Percentiles rank a stretch among this genome's conserved stretches.
These are phyloP conservation scores for Rhinichthys osculus DNA, from an alignment of 2,797 vertebrate species.

Conservation along the genomic window DNA sequence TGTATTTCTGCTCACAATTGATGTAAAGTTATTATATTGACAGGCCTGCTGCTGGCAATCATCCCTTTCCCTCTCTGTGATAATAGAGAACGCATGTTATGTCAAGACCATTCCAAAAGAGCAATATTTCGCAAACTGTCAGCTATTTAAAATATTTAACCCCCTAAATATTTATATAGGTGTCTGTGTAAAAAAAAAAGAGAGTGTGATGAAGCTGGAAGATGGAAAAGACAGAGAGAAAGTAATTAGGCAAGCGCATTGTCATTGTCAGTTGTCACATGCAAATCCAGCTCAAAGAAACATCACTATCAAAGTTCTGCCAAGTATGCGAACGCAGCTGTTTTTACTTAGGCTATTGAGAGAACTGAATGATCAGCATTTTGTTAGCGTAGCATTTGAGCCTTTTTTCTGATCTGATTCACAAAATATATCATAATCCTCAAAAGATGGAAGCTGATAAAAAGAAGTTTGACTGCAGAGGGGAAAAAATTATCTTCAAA, in stretches of 20 bases:
- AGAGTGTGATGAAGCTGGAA: conserved; percentile 13
- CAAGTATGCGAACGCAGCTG: conserved; percentile 43
- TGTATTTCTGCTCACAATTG: not conserved
- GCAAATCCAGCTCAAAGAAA: conserved; percentile 52
- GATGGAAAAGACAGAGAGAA: conserved; percentile 9
- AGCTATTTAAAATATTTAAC: not conserved
- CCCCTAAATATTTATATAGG: not conserved
- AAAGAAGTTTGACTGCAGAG: not conserved
- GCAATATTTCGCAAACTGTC: conserved; percentile 9
- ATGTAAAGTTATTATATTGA: conserved; percentile 10
- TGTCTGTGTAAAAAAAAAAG: not conserved
- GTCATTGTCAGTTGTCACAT: conserved; percentile 50
- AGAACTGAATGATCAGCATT: conserved; percentile 36
- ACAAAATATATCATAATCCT: conserved; percentile 19
- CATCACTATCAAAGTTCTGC: conserved; percentile 50
- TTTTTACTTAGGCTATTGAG: conserved; percentile 39
- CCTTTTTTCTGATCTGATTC: conserved; percentile 21
- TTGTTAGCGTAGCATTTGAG: conserved; percentile 49
- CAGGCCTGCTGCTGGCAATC: conserved; percentile 3
- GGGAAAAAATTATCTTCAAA: conserved; percentile 24
- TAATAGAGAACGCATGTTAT: not conserved
- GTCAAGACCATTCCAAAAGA: not conserved
- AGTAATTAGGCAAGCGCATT: conserved; percentile 47
- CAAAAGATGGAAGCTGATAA: conserved; percentile 34
- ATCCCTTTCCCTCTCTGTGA: not conserved